Base-by-base conservation (phyloP, 2,797 vertebrate species). In the Discoglossus pictus region DNA sequence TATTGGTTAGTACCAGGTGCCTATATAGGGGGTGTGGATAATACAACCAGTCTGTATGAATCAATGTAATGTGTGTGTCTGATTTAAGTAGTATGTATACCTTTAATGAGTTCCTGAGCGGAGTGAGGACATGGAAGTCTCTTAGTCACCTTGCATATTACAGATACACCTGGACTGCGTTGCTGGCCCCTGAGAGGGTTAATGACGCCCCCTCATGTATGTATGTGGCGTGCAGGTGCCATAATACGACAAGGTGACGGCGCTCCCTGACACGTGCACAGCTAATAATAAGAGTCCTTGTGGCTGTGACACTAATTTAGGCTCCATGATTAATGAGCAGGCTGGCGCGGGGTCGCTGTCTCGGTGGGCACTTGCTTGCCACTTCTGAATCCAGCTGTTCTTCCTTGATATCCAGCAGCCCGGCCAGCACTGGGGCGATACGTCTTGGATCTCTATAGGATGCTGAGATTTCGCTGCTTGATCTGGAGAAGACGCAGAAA, bases 341-440 rank as follows among this genome's bases (percentile, higher is more conserved):
- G 52, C 17, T 27, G n/a, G 7, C 34, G 13, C 24, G 31, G 40
- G 68, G 60, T 62, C 61, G 44, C 12, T 15, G 20, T 43, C 43
- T 42, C 58, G 11, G 60, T 48, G 24, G 68, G 59, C 35, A 39
- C 17, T 38, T 36, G 52, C 25, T 43, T 35, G 44, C 21, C 52
- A 58, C 60, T 51, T 27, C 9, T 50, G 47, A 35, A 51, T 71
- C 68, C 68, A 71, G 61, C 68, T 71, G 68, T 64, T 71, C 31
- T 18, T 25, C 8, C 4, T 2, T 55, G 36, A 40, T 44, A 50
- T 38, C 59, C 61, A 27, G 51, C 36, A 40, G 48, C 17, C 36
- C 42, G 55, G 31, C 43, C 38, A 56, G 24, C 8, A 48, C 44
- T 11, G 27, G 46, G 43, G 21, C 17, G 35, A 64, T 23, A 34